Conservation (phyloP, 1,140 invertebrate genomes). For the Sycobia sp. region DNA sequence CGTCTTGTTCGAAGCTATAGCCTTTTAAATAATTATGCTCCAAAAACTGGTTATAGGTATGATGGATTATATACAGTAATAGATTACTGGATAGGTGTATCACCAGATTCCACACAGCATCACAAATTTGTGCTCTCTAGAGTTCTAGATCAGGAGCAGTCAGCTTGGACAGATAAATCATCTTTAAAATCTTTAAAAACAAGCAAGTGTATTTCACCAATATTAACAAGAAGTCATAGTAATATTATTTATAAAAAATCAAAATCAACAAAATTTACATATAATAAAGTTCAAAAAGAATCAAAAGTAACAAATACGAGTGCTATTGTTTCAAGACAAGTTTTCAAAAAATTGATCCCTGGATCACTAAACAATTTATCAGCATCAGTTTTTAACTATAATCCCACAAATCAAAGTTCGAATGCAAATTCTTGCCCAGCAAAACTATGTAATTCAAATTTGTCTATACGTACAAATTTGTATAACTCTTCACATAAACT, state of each 20-base stretch:
- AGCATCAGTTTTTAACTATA: slow-evolving; percentile 22
- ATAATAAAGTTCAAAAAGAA: slow-evolving; percentile 26
- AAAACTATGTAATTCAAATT: slow-evolving; percentile 50
- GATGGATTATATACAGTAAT: slow-evolving; percentile 54
- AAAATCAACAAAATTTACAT: slow-evolving; percentile 16
- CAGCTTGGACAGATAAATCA: slow-evolving; percentile 35
- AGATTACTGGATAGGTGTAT: slow-evolving; percentile 49
- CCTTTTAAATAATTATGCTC: slow-evolving; percentile 51
- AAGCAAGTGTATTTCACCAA: slow-evolving; percentile 8
- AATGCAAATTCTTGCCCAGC: slow-evolving; percentile 28
- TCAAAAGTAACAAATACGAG: slow-evolving; percentile 37
- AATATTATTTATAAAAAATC: slow-evolving; percentile 5
- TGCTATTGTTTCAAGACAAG: slow-evolving; percentile 48
- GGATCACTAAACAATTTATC: slow-evolving; percentile 15
- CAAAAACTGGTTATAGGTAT: slow-evolving; percentile 55
- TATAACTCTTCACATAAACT: slow-evolving; percentile 49
- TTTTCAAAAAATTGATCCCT: slow-evolving; percentile 43
- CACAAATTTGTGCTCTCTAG: slow-evolving; percentile 52
- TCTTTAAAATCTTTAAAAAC: not conserved
- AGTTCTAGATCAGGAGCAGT: slow-evolving; percentile 43
- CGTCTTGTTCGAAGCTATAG: slow-evolving; percentile 53
- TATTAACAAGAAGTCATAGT: slow-evolving; percentile 24
- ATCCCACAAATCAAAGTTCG: slow-evolving; percentile 10
- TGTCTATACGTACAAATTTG: slow-evolving; percentile 54
- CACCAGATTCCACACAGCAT: slow-evolving; percentile 41